Conservation (phyloP, 2,113 vertebrate species). For the Papio anubis region DNA sequence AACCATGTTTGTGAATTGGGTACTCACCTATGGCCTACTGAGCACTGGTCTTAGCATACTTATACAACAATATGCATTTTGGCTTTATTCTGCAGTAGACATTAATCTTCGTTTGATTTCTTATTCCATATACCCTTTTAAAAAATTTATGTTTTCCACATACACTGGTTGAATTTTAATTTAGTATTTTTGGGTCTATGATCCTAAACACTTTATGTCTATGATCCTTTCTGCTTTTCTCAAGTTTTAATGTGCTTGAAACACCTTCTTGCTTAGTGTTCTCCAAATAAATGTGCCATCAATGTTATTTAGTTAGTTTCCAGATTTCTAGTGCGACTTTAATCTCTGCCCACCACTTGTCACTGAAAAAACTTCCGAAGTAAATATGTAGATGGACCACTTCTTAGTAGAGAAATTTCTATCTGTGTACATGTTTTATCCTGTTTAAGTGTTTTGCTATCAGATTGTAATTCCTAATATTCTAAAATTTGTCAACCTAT, state of each 20-base stretch:
- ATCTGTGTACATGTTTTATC: neutral
- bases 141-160: neutral
- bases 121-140: neutral
- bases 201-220: neutral
- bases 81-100: neutral
- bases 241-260: neutral
- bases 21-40: neutral
- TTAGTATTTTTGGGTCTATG: neutral
- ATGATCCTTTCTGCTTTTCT: neutral
- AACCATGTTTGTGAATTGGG: neutral
- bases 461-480: neutral
- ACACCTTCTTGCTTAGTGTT: neutral
- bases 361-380: neutral
- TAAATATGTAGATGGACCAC: neutral
- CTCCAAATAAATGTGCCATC: slow-evolving; percentile 20
- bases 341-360: neutral
- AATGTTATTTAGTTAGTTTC: neutral
- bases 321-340: slow-evolving; percentile 43
- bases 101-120: neutral
- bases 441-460: neutral
- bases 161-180: neutral
- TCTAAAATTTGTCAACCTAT: neutral
- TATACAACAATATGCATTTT: neutral
- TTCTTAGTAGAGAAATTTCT: neutral
- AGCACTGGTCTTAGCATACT: neutral